Evolutionary conservation across 2,113 vertebrate genomes (phyloP), one percentile per base, ranked within the genome.

Genomic region (Chunga burmeisteri): DNA sequence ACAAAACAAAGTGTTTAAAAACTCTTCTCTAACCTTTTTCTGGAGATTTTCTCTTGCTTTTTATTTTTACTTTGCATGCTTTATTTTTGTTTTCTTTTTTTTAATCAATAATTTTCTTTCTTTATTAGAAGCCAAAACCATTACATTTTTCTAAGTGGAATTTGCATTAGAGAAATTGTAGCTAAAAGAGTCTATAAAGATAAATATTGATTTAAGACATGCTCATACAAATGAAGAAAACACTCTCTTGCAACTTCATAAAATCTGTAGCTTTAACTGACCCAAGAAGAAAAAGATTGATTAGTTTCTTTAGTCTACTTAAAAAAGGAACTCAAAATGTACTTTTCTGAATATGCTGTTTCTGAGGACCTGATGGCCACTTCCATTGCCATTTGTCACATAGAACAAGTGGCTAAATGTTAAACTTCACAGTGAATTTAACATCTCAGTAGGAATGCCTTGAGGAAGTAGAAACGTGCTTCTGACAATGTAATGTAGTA

Each of bases 341-440:
- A 53, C 30, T 88, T 83, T 71, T 66, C 47, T 0, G 2, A 89
- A 52, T 92, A 86, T 46, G 49, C 61, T 93, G 7, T 59, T 95
- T 94, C 80, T 75, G 34, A 74, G 61, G 56, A 79, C n/a, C 77
- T 42, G 61, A 62, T 75, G 53, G 80, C 44, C 63, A 91, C 62
- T 88, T 84, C 63, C 40, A 67, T 44, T 65, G 68, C 56, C 0
- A 42, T 59, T 67, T 89, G 19, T 66, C 81, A 72, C 59, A 68
- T 85, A 78, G 72, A 92, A 92, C 68, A 92, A 94, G 56, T 52
- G 40, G 55, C 72, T 95, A 88, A 94, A 89, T 79, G 68, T 83
- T 91, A 72, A 91, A 91, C 80, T 92, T 95, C 92, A 81, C 65
- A 91, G 73, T 56, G 72, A 86, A 96, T 92, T 92, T 88, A 94